Conservation (phyloP, 2,797 vertebrate genomes). For the Galagoides demidoff region DNA sequence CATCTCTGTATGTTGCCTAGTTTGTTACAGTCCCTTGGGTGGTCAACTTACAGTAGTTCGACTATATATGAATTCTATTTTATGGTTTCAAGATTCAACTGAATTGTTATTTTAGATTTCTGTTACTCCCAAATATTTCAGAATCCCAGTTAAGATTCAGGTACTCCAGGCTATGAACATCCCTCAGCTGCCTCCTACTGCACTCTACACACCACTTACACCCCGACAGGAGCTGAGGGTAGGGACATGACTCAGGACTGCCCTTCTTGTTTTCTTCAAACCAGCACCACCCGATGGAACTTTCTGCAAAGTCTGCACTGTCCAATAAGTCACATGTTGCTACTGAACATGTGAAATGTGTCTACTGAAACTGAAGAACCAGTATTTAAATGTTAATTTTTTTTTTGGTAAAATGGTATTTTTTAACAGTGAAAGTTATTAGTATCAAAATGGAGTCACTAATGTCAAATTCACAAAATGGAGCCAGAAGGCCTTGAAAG, state of each 20-base stretch:
- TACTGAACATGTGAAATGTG: not conserved
- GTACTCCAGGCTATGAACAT: not conserved
- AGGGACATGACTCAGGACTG: fast-evolving
- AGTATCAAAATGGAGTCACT: not conserved
- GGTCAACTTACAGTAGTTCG: too few species aligned
- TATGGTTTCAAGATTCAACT: not conserved
- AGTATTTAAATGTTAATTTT: not conserved
- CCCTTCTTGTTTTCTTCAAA: not conserved
- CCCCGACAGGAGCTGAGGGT: fast-evolving
- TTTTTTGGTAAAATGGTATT: not conserved
- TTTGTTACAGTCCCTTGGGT: too few species aligned
- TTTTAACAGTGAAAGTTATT: not conserved
- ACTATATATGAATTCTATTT: not conserved
- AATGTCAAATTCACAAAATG: not conserved
- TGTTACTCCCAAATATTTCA: not conserved
- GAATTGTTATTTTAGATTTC: not conserved
- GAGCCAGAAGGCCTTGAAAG: not conserved
- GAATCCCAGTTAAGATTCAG: not conserved
- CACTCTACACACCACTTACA: not conserved
- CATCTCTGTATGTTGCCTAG: too few species aligned
- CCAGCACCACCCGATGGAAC: not conserved
- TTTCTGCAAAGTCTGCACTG: not conserved
- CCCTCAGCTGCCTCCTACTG: not conserved
- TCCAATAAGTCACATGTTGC: not conserved
- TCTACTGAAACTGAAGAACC: not conserved